Evolutionary conservation across 2,797 vertebrate species (phyloP).

Genomic region (Notolabrus celidotus): DNA sequence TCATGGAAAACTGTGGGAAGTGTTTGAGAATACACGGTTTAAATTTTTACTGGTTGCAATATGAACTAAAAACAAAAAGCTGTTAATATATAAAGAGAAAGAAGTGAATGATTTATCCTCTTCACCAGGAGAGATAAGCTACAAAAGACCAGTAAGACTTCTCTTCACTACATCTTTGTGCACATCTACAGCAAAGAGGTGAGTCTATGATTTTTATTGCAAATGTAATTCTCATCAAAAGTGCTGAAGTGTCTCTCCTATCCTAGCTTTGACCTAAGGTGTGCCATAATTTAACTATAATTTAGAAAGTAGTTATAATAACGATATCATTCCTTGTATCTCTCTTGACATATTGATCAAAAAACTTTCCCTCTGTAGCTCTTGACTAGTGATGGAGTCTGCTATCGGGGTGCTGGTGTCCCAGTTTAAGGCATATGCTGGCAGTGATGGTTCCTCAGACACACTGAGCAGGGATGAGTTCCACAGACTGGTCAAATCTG

Average conservation of each 20-base stretch:
- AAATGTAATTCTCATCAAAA: neutral
- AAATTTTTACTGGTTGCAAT: constrained; percentile 31
- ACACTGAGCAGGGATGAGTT: constrained; percentile 81
- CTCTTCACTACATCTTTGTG: neutral
- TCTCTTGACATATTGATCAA: neutral
- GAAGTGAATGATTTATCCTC: constrained; percentile 46
- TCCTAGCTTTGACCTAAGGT: neutral
- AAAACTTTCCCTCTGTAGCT: constrained; percentile 2
- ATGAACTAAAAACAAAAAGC: constrained; percentile 1
- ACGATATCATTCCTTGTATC: neutral
- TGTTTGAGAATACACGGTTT: constrained; percentile 34
- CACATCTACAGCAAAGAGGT: constrained; percentile 10
- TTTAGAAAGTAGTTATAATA: neutral
- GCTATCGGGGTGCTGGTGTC: constrained; percentile 77
- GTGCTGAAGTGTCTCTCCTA: neutral
- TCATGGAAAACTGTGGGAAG: constrained; percentile 50
- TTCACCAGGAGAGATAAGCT: neutral
- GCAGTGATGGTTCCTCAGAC: constrained; percentile 71
- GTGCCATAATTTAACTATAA: neutral
- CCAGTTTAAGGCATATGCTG: constrained; percentile 77
- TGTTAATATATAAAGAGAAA: constrained; percentile 18
- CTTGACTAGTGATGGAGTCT: constrained; percentile 68
- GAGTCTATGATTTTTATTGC: constrained; percentile 11
- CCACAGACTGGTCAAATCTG: constrained; percentile 66
- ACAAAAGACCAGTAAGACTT: constrained; percentile 20